Evolutionary conservation across 2,113 vertebrate species (phyloP).

Genomic region (Oxyruncus cristatus): DNA sequence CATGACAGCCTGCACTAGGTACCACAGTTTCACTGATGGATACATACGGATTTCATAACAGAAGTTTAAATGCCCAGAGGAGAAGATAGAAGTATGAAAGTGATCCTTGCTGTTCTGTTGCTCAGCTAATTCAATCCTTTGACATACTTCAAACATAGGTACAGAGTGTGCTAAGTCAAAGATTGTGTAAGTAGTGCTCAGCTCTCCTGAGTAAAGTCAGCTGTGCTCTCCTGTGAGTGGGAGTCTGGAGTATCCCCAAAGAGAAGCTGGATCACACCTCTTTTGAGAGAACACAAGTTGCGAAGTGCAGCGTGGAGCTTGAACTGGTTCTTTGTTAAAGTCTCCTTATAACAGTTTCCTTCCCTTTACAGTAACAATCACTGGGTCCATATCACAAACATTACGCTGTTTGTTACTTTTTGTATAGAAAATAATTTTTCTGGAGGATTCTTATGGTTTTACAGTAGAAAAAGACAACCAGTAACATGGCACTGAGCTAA

Average conservation of each 20-base stretch:
- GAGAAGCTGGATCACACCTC: neutral
- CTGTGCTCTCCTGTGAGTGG: neutral
- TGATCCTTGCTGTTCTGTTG: slow-evolving; percentile 26
- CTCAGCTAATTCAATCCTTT: neutral
- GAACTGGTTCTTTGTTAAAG: neutral
- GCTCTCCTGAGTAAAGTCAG: neutral
- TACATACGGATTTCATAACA: slow-evolving; percentile 20
- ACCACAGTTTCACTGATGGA: slow-evolving; percentile 53
- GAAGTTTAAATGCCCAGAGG: slow-evolving; percentile 44
- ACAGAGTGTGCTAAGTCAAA: neutral
- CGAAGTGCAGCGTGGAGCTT: neutral
- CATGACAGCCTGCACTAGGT: slow-evolving; percentile 52
- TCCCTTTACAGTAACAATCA: neutral
- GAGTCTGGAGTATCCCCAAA: neutral
- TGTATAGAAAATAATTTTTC: neutral
- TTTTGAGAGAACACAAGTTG: neutral
- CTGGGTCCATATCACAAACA: neutral
- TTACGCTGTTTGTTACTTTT: neutral
- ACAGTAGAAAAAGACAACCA: neutral
- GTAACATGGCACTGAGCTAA: neutral
- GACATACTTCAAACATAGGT: neutral
- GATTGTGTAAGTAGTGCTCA: neutral
- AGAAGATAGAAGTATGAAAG: slow-evolving; percentile 28
- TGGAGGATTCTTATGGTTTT: neutral
- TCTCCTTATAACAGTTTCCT: neutral